A percentile compares a stretch with the other conserved stretches of the same genome.
Conservation (phyloP, 2,113 vertebrate species). For the Mobula hypostoma region DNA sequence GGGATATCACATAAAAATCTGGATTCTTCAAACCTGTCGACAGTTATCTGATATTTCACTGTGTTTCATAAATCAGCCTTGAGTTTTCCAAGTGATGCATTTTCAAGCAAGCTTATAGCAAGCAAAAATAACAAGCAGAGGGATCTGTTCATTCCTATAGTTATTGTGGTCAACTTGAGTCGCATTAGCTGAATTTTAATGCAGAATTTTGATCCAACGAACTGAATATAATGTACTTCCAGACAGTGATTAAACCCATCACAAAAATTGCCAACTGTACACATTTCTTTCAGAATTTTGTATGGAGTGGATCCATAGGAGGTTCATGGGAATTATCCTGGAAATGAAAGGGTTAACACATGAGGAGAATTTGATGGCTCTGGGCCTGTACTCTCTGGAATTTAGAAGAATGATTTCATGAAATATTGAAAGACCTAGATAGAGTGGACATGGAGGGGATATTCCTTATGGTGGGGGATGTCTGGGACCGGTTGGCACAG, state of each 20-base stretch:
- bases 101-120: background rate
- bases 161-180: background rate
- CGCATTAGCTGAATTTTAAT: background rate
- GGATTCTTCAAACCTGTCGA: background rate
- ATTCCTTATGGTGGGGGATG: too few relatives aligned
- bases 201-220: background rate
- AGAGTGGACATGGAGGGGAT: too few relatives aligned
- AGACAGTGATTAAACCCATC: background rate
- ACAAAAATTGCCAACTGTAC: background rate
- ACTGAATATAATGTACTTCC: too few relatives aligned
- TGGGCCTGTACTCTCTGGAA: too few relatives aligned
- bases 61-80: background rate
- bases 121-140: background rate
- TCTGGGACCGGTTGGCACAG: too few relatives aligned
- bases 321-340: too few relatives aligned
- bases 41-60: background rate
- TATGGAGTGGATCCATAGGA: too few relatives aligned
- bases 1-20: background rate
- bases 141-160: background rate
- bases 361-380: too few relatives aligned
- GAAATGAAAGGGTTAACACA: too few relatives aligned
- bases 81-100: background rate
- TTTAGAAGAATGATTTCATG: too few relatives aligned
- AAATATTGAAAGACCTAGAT: too few relatives aligned
- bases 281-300: background rate